Percentiles rank a stretch among this genome's conserved stretches.
Conservation (phyloP, 2,797 vertebrate species). For the Aphelocoma californica region DNA sequence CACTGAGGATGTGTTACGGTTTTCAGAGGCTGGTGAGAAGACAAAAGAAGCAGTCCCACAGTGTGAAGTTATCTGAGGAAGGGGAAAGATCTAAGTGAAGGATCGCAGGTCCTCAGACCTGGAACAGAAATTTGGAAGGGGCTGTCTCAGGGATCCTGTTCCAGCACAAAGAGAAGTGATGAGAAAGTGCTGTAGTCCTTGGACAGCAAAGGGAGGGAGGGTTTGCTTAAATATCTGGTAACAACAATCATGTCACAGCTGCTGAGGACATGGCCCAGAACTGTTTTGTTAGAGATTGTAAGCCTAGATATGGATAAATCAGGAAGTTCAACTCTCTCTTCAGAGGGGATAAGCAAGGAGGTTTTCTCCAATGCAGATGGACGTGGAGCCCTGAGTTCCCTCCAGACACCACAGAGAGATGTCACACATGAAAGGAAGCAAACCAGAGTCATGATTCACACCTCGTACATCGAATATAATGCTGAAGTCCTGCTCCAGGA, state of each 20-base stretch:
- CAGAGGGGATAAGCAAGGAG: neutral
- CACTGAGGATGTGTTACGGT: neutral
- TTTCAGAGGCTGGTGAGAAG: neutral
- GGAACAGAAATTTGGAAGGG: neutral
- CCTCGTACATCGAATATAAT: neutral
- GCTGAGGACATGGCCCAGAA: neutral
- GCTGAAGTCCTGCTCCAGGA: neutral
- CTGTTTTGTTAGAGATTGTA: neutral
- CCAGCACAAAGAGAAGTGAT: neutral
- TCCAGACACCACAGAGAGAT: neutral
- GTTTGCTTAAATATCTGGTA: neutral
- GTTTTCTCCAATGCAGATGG: neutral
- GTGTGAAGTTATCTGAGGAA: neutral
- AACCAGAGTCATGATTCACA: neutral
- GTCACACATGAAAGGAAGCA: neutral
- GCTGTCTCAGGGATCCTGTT: neutral
- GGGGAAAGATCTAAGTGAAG: neutral
- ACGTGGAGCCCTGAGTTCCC: neutral
- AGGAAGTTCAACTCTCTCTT: neutral
- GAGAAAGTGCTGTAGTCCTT: neutral
- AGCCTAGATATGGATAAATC: neutral
- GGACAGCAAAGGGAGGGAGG: neutral
- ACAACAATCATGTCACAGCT: slow-evolving; percentile 36
- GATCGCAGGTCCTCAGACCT: neutral
- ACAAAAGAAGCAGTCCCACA: neutral